These are phyloP conservation scores for Anthrax anthrax DNA, from an alignment of 2,888 invertebrate genomes.

Conservation along the genomic window DNA sequence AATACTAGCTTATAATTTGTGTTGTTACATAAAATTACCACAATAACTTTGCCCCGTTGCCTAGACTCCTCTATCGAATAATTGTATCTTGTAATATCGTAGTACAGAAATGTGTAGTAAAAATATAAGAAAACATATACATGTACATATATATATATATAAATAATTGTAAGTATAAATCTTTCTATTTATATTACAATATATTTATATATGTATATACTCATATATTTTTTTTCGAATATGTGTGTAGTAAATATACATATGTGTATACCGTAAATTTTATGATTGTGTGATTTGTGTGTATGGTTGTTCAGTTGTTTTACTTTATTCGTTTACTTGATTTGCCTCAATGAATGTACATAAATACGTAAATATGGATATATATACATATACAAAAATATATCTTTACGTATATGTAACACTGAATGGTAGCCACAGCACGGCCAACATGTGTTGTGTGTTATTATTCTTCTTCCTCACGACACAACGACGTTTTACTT, in stretches of 20 bases:
- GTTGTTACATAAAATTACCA: background rate
- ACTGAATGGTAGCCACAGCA: background rate
- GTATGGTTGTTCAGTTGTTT: background rate
- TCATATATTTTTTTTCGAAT: no score
- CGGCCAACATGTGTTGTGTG: conserved; percentile 5
- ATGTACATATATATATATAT: no score
- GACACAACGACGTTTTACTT: conserved; percentile 7
- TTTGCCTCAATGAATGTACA: background rate
- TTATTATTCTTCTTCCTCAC: conserved; percentile 5
- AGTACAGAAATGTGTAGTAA: no score
- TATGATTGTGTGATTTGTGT: background rate
- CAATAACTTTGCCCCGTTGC: background rate
- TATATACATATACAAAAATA: background rate
- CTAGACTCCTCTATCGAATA: no score
- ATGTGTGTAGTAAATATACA: no score
- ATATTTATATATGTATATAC: no score
- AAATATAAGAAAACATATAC: no score
- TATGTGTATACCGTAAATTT: background rate
- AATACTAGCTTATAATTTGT: background rate
- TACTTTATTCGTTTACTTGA: background rate
- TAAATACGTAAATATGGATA: no score
- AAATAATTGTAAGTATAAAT: no score
- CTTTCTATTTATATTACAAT: no score
- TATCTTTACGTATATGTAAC: background rate
- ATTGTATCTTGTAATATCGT: no score